Conservation (phyloP, 2,888 invertebrate genomes). For the Linnaemya vulpina region DNA sequence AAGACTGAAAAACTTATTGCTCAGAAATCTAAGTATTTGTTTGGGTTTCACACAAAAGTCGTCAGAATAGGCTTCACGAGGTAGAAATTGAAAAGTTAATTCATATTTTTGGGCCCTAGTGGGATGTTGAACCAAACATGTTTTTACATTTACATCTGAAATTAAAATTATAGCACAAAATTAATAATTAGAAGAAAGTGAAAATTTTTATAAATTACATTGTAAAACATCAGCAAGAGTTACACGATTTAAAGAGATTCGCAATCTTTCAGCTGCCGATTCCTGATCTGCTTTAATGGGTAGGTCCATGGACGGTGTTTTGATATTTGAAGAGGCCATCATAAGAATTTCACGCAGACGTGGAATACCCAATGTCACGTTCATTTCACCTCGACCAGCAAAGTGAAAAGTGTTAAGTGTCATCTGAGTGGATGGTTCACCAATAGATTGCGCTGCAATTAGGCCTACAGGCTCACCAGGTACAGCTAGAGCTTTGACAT, state of each 20-base stretch:
- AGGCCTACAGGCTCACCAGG: slow-evolving; percentile 97
- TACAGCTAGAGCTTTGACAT: slow-evolving; percentile 89
- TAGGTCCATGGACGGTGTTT: slow-evolving; percentile 98
- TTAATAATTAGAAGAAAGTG: neutral
- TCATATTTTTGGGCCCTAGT: slow-evolving; percentile 86
- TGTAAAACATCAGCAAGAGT: slow-evolving; percentile 91
- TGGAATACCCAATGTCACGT: slow-evolving; percentile 99
- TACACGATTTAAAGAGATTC: slow-evolving; percentile 90
- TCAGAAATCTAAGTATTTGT: slow-evolving; percentile 89
- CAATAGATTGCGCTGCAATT: slow-evolving; percentile 98
- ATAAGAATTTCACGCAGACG: slow-evolving; percentile 97
- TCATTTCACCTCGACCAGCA: slow-evolving; percentile 99
- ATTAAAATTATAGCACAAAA: neutral
- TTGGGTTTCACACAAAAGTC: slow-evolving; percentile 89
- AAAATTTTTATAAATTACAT: slow-evolving; percentile 78
- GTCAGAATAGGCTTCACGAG: slow-evolving; percentile 88
- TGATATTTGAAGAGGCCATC: slow-evolving; percentile 95
- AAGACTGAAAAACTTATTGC: slow-evolving; percentile 87
- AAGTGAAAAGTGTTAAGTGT: slow-evolving; percentile 99
- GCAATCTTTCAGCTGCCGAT: slow-evolving; percentile 87
- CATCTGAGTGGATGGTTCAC: slow-evolving; percentile 99
- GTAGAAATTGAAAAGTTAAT: slow-evolving; percentile 89
- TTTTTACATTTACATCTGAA: slow-evolving; percentile 80
- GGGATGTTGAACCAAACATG: slow-evolving; percentile 84
- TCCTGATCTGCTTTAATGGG: slow-evolving; percentile 87